These are phyloP conservation scores for Silurus lanzhouensis DNA, from an alignment of 2,797 vertebrate genomes.

Conservation along the genomic window DNA sequence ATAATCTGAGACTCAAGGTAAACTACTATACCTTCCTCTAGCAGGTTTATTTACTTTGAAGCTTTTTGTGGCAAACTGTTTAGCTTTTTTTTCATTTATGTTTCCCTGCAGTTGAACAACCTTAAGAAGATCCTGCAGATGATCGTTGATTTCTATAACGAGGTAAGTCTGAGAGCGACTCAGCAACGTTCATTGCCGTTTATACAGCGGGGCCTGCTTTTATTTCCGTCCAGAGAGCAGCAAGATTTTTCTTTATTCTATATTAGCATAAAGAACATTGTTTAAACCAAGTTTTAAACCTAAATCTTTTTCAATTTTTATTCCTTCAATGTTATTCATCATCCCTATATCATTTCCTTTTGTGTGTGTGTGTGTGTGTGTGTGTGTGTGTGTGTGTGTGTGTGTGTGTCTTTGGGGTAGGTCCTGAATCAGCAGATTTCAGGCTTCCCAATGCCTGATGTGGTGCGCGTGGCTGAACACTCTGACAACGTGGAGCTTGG, in stretches of 20 bases:
- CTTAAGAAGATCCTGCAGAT: conserved; percentile 97
- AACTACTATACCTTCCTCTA: background rate
- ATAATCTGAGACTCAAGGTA: conserved; percentile 97
- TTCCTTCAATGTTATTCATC: background rate
- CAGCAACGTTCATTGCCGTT: background rate
- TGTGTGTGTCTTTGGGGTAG: conserved; percentile 63
- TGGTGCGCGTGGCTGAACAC: conserved; percentile 84
- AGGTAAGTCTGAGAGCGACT: conserved; percentile 76
- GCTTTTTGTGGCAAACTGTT: background rate
- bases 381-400: conserved; percentile 9
- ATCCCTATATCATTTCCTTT: background rate
- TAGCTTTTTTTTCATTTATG: background rate
- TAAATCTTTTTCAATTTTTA: background rate
- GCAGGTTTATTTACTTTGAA: background rate
- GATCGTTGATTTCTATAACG: conserved; percentile 92
- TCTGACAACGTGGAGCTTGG: conserved; percentile 84
- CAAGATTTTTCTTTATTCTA: background rate
- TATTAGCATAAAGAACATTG: background rate
- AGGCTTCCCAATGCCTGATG: conserved; percentile 85
- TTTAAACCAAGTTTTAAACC: background rate
- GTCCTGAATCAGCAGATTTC: conserved; percentile 88
- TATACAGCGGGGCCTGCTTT: background rate
- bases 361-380: background rate
- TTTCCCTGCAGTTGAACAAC: conserved; percentile 86
- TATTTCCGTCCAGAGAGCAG: background rate